Evolutionary conservation across 92 coral and sea anemone genomes (phyloP).

Genomic region (Scolanthus callimorphus): DNA sequence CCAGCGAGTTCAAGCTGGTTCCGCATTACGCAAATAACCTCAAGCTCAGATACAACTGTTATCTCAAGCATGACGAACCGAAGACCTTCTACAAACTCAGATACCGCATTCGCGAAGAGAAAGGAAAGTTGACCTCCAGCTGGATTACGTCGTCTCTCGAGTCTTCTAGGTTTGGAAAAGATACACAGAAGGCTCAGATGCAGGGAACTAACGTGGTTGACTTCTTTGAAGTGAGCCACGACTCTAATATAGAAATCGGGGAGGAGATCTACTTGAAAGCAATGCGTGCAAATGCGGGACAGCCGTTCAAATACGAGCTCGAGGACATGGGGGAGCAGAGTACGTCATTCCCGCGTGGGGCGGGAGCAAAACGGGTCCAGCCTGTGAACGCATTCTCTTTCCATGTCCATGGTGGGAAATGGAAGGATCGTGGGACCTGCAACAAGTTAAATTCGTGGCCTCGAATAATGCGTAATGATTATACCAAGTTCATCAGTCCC

Average conservation of each 20-base stretch:
- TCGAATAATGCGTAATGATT: constrained; percentile 30
- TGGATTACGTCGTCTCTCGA: constrained; percentile 43
- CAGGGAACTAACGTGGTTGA: constrained; percentile 41
- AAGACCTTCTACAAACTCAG: constrained; percentile 33
- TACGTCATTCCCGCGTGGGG: constrained; percentile 9
- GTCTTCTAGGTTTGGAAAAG: not conserved
- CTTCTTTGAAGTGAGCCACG: constrained; percentile 46
- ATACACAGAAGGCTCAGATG: not conserved
- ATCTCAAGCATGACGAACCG: constrained; percentile 41
- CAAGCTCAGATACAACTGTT: constrained; percentile 56
- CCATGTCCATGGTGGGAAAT: constrained; percentile 33
- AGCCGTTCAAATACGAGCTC: constrained; percentile 33
- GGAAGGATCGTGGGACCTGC: constrained; percentile 54
- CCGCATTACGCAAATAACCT: constrained; percentile 39
- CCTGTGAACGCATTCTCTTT: constrained; percentile 42
- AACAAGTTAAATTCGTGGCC: constrained; percentile 44
- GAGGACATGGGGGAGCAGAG: constrained; percentile 18
- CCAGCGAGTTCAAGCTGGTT: constrained; percentile 53
- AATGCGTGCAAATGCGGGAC: constrained; percentile 11
- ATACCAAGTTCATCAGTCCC: constrained; percentile 14
- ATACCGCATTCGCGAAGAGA: constrained; percentile 48
- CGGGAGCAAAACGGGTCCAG: constrained; percentile 24
- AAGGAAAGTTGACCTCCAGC: constrained; percentile 39
- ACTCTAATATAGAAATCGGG: constrained; percentile 12
- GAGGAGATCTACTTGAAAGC: constrained; percentile 36